phyloP scores from a whole-genome alignment of 2,113 vertebrate species.

The Nettapus auritus region DNA sequence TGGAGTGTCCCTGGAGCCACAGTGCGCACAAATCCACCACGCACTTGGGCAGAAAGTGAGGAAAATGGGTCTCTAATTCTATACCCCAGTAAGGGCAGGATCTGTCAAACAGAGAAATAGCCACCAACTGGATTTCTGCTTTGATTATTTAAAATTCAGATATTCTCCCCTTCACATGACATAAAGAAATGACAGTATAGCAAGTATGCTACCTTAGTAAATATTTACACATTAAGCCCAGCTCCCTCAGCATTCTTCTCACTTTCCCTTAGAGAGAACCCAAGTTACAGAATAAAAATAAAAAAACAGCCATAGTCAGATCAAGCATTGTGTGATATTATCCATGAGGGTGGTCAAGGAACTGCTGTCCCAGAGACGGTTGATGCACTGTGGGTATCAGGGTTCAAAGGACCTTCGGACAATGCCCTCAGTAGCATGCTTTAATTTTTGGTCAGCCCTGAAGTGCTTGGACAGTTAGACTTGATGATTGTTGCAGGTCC shows the following conservation, averaged over 20 bases:
- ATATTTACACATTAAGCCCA: neutral
- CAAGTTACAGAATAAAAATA: neutral
- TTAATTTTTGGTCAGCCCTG: too few relatives aligned
- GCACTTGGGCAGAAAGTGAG: neutral
- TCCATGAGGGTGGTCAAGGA: too few relatives aligned
- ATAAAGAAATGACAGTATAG: neutral
- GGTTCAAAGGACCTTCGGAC: too few relatives aligned
- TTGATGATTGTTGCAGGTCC: too few relatives aligned
- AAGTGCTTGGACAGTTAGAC: too few relatives aligned
- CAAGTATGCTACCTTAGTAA: neutral
- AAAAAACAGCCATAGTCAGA: neutral
- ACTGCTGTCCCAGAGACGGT: too few relatives aligned
- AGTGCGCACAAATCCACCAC: accelerated
- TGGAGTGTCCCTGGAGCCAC: neutral
- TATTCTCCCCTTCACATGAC: neutral
- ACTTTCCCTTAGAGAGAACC: neutral
- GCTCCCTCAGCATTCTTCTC: neutral
- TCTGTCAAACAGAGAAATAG: neutral
- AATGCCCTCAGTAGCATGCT: too few relatives aligned
- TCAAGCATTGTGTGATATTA: neutral
- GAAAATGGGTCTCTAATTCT: neutral
- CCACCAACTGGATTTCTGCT: neutral
- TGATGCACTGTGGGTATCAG: too few relatives aligned
- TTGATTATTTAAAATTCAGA: neutral
- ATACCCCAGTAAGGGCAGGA: neutral